These are phyloP conservation scores for Contarinia nasturtii DNA, from an alignment of 1,140 invertebrate genomes.

Conservation along the genomic window DNA sequence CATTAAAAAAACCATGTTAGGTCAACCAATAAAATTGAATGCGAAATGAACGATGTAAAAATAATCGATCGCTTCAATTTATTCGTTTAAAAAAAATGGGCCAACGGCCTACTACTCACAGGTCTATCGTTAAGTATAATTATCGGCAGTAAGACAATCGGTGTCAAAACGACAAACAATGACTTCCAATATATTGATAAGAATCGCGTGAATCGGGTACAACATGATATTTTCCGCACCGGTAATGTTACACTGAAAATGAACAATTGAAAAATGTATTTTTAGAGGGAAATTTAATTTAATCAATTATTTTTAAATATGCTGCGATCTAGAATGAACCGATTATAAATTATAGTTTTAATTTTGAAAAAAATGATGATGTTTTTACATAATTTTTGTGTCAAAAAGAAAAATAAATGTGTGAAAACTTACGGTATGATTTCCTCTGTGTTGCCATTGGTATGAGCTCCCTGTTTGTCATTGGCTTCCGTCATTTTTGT, in stretches of 20 bases:
- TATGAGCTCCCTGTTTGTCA: no score
- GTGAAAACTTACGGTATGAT: no score
- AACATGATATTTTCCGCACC: neutral
- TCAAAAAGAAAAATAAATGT: no score
- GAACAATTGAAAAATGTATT: neutral
- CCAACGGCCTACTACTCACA: conserved; percentile 18
- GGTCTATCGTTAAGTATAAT: conserved; percentile 29
- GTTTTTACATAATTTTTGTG: no score
- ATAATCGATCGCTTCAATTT: neutral
- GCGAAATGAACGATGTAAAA: neutral
- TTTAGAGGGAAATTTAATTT: no score
- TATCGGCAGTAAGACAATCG: conserved; percentile 36
- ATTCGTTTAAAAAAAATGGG: neutral
- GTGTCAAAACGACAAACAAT: conserved; percentile 36
- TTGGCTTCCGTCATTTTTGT: no score
- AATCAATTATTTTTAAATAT: no score
- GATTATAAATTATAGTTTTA: no score
- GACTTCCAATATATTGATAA: conserved; percentile 37
- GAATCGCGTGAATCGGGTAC: conserved; percentile 6
- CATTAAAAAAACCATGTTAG: neutral
- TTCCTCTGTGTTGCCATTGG: no score
- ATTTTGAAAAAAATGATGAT: no score
- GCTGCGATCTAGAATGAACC: no score
- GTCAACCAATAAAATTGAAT: neutral
- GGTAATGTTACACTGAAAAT: neutral